These are phyloP conservation scores for Folsomia manolachei DNA, from an alignment of 2,888 invertebrate species.

Conservation along the genomic window DNA sequence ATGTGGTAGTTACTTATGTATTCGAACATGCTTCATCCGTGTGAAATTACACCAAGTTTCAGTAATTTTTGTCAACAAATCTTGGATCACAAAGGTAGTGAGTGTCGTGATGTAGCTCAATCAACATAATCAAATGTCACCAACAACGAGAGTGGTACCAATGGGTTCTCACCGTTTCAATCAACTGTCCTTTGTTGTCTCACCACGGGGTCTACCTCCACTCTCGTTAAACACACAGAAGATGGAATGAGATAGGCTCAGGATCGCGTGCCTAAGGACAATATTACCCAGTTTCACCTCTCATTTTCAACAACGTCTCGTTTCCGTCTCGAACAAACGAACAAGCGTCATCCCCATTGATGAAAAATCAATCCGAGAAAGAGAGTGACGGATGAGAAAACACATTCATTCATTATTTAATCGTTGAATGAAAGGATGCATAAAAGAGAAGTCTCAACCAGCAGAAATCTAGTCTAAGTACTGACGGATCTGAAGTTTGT, in stretches of 20 bases:
- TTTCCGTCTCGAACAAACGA: conserved; percentile 11
- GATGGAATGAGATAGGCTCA: neutral
- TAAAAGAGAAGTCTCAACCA: no score
- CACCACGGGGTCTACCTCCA: conserved; percentile 24
- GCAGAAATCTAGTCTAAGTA: no score
- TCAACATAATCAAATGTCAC: conserved; percentile 36
- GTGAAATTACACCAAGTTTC: neutral
- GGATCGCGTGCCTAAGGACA: conserved; percentile 13
- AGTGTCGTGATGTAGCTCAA: conserved; percentile 36
- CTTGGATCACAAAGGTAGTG: neutral
- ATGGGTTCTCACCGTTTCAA: conserved; percentile 37
- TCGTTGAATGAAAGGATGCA: neutral
- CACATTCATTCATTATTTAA: neutral
- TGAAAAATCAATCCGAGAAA: conserved; percentile 16
- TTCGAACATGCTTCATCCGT: neutral
- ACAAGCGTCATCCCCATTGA: conserved; percentile 21
- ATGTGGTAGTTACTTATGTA: neutral
- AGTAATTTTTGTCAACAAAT: conserved; percentile 16
- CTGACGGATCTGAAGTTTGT: no score
- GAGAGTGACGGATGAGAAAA: neutral
- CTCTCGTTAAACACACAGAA: neutral
- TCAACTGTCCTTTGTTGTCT: conserved; percentile 35
- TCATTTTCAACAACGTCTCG: conserved; percentile 15
- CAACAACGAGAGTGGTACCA: conserved; percentile 27
- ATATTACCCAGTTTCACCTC: neutral